Base-by-base conservation (phyloP, 2,113 vertebrate genomes). In the Paracyprichromis sp. region DNA sequence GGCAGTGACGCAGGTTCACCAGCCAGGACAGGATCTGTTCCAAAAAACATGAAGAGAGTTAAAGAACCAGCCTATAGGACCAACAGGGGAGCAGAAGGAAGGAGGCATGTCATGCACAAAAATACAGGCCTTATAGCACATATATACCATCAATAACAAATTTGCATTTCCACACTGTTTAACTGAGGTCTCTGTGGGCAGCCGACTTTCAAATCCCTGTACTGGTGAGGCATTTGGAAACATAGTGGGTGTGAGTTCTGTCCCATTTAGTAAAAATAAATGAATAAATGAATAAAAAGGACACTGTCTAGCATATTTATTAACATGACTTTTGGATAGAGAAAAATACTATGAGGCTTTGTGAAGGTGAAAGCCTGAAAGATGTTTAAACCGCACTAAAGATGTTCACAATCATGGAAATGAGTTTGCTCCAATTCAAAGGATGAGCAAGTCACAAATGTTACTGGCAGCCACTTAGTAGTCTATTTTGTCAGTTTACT, bases 1-100 rank as follows among this genome's bases (percentile, higher is more conserved):
- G 1, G 90, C 98, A 99, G 14, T 96, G 92, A 50, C 91, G 96
- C 90, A 98, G 83, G 79, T 90, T 92, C 66, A 89, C 3, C 76
- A 96, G 43, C 95, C 92, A 95, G 21, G 92, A 85, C 82, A 97
- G 87, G 88, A 96, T 93, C 97, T 97, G 85, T 43, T 86, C 52
- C 8, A 63, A 85, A 88, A 21, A 59, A 66, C 26, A 92, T 79
- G 3, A 45, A 80, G 11, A 54, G 9, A 82, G 19, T 61, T 40
- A 29, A 9, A 57, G 34, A 80, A 83, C 79, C 31, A 57, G 14
- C 17, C 10, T 40, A 26, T 31, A 80, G 4, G n/a, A 13, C 26
- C 13, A 59, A 45, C 17, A 78, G n/a, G 26, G 34, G 61, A 26
- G 52, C 54, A 79, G 7, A 54, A 13, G 34, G 24, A n/a, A 24